Percentiles rank a stretch among this genome's conserved stretches.
Conservation (phyloP, 1,140 invertebrate genomes). For the Drosophila sucinea region DNA sequence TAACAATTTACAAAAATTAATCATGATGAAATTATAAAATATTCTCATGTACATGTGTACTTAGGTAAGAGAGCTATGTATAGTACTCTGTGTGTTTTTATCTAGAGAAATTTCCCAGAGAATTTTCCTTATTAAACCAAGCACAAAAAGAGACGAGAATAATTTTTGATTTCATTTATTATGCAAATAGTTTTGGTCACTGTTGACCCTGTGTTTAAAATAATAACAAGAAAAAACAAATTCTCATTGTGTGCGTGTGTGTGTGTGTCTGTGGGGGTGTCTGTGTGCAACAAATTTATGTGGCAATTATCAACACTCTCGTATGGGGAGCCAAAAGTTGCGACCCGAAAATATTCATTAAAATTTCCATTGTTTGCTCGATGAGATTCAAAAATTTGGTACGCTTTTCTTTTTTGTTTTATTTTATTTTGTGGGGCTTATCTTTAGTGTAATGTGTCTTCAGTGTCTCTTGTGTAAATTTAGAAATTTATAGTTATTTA, state of each 20-base stretch:
- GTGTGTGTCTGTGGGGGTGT: not conserved
- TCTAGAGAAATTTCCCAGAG: not conserved
- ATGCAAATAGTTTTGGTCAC: slow-evolving; percentile 63
- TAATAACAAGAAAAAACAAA: slow-evolving; percentile 19
- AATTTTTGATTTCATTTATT: slow-evolving; percentile 71
- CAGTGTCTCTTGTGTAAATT: slow-evolving; percentile 77
- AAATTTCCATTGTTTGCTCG: slow-evolving; percentile 71
- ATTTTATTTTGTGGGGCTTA: slow-evolving; percentile 56
- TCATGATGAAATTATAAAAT: not conserved
- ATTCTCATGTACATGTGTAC: not conserved
- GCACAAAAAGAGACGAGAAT: slow-evolving; percentile 14
- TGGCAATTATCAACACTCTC: slow-evolving; percentile 77
- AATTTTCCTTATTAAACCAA: slow-evolving; percentile 21
- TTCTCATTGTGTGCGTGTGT: slow-evolving; percentile 11
- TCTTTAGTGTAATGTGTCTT: slow-evolving; percentile 77
- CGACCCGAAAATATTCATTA: slow-evolving; percentile 75
- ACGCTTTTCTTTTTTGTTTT: slow-evolving; percentile 30
- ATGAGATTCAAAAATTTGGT: slow-evolving; percentile 57
- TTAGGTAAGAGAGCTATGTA: not conserved
- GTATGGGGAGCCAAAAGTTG: slow-evolving; percentile 44
- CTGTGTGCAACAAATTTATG: slow-evolving; percentile 61
- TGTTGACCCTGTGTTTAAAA: slow-evolving; percentile 46
- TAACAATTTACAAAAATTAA: slow-evolving; percentile 7
- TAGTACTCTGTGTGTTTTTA: not conserved
- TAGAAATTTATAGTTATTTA: slow-evolving; percentile 81